Evolutionary conservation across 2,113 vertebrate genomes (phyloP).

Genomic region (Lampris megalopsis): DNA sequence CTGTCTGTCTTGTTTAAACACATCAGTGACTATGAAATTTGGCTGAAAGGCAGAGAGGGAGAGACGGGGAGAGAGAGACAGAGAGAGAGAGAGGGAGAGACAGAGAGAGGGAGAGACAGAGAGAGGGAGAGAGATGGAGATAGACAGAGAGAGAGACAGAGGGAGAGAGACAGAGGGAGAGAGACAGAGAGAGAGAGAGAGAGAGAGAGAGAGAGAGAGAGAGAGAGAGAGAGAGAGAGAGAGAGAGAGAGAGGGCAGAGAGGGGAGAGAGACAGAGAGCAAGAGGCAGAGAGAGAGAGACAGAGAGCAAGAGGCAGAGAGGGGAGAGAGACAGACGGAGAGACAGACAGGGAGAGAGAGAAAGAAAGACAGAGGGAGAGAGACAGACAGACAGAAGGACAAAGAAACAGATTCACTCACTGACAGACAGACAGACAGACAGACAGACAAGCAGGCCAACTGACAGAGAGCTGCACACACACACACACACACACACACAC

Average conservation of each 20-base stretch:
- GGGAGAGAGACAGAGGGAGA: no score
- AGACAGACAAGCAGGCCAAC: slow-evolving; percentile 36
- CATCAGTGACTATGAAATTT: not conserved
- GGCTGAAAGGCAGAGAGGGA: not conserved
- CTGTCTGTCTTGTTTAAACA: not conserved
- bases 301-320: no score
- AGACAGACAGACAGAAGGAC: no score
- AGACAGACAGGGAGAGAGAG: not conserved
- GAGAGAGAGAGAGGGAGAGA: slow-evolving; percentile 13
- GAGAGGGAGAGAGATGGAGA: not conserved
- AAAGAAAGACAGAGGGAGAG: no score
- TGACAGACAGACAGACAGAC: not conserved
- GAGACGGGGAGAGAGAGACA: not conserved
- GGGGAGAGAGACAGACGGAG: no score
- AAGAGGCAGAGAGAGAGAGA: no score
- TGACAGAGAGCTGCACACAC: not conserved
- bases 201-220: no score
- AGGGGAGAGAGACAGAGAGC: no score
- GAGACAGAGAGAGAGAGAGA: no score
- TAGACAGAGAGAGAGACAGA: no score
- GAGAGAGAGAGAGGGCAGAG: no score
- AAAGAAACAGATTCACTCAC: not conserved
- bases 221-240: no score
- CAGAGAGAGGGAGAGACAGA: slow-evolving; percentile 15
- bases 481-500: slow-evolving; percentile 48